Evolutionary conservation across 1,140 invertebrate genomes (phyloP).

Genomic region (Tetranychus cinnabarinus): DNA sequence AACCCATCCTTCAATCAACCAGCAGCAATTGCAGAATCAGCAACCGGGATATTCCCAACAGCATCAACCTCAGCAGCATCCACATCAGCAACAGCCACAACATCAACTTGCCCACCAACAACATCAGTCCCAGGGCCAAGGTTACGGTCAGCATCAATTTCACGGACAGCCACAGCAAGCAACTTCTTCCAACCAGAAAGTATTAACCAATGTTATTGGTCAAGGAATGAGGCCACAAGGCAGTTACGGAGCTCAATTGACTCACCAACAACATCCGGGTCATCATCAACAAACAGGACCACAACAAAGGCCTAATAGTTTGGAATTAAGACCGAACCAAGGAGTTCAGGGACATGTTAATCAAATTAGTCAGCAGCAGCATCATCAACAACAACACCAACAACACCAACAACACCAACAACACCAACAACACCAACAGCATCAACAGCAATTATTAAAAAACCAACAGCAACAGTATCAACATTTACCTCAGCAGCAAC

Average conservation of each 20-base stretch:
- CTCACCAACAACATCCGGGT: too few relatives aligned
- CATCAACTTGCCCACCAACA: background rate
- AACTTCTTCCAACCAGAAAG: background rate
- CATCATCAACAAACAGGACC: background rate
- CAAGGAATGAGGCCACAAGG: slow-evolving; percentile 19
- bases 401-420: too few relatives aligned
- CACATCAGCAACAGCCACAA: background rate
- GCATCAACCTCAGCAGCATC: background rate
- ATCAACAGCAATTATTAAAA: background rate
- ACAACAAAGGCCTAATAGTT: too few relatives aligned
- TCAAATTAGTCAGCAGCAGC: background rate
- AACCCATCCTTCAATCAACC: background rate
- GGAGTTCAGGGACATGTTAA: background rate
- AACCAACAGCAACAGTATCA: background rate
- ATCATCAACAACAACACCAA: background rate
- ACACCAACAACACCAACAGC: background rate
- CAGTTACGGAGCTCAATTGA: background rate
- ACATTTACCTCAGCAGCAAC: background rate
- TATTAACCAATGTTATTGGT: background rate
- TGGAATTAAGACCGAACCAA: background rate
- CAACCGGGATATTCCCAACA: background rate
- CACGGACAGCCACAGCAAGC: background rate
- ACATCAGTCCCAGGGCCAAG: too few relatives aligned
- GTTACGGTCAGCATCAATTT: too few relatives aligned
- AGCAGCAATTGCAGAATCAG: background rate